These are phyloP conservation scores for Phyllostomus hastatus DNA, from an alignment of 2,113 vertebrate species.

Conservation along the genomic window DNA sequence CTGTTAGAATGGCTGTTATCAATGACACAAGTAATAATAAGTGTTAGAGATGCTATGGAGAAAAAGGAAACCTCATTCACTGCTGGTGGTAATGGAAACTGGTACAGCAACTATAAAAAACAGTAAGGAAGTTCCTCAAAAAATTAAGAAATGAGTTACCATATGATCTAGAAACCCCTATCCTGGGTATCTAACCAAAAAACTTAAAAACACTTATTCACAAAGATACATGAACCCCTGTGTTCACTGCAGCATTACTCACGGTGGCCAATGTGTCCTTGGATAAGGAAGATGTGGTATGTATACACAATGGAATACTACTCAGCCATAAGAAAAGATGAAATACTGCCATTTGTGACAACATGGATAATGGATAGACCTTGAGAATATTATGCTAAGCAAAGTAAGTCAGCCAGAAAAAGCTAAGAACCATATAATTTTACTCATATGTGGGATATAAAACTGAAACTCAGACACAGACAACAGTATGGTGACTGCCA, in stretches of 20 bases:
- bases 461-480: background rate
- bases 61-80: background rate
- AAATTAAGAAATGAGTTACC: background rate
- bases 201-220: background rate
- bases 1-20: background rate
- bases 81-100: background rate
- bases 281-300: background rate
- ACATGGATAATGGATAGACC: background rate
- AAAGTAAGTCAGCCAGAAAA: background rate
- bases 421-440: background rate
- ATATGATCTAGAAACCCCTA: background rate
- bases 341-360: background rate
- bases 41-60: background rate
- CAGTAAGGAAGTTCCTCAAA: background rate
- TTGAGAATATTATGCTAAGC: background rate
- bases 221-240: background rate
- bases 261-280: background rate
- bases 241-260: background rate
- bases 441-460: background rate
- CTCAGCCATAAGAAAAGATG: background rate
- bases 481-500: background rate
- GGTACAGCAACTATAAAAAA: background rate
- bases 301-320: background rate
- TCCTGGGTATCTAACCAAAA: background rate
- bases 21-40: background rate